Evolutionary conservation across 2,888 invertebrate genomes (phyloP), one percentile per base, ranked within the genome.

Genomic region (Carabus problematicus): DNA sequence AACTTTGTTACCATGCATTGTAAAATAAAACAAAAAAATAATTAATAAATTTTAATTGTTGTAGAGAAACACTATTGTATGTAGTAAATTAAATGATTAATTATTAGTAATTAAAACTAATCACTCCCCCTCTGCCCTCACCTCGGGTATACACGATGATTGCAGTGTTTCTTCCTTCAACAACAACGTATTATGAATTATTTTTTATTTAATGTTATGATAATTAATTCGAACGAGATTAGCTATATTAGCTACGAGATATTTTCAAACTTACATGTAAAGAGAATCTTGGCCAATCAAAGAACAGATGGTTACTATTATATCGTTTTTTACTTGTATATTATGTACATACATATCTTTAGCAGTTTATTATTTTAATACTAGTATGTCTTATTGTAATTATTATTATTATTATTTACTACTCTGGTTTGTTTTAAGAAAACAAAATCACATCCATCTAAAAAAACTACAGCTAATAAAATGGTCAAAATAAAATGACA

Each of bases 1-100:
- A 77, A 77, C 77, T 78, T 79, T 79, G 80, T 80, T 79, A 80
- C 80, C 80, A 79, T 77, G 74, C 75, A 75, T 75, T 77, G 75
- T 76, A 66, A 59, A 66, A 39, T 3, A 1, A 66, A 58, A 66
- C 58, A 66, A 66, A 66, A 41, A 64, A 55, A 14, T 8, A 9
- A 55, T 18, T 29, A 11, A 66, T 66, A 66, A 66, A 66, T 55
- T 62, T 64, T 55, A 64, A 64, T 64, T 64, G 64, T 64, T 64
- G 45, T 47, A 45, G 6, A 59, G 19, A 45, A 12, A 52, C 8
- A 52, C 9, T 18, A 52, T 52, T 52, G 12, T n/a, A n/a, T n/a
- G 14, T 52, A 16, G 19, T 9, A 45, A 9, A 18, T 12, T 52
- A 19, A 52, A 19, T 8, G 12, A 52, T 18, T 52, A 52, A 52